Evolutionary conservation across 2,797 vertebrate genomes (phyloP), one percentile per base, ranked within the genome.

Genomic region (Sebastes cheni): DNA sequence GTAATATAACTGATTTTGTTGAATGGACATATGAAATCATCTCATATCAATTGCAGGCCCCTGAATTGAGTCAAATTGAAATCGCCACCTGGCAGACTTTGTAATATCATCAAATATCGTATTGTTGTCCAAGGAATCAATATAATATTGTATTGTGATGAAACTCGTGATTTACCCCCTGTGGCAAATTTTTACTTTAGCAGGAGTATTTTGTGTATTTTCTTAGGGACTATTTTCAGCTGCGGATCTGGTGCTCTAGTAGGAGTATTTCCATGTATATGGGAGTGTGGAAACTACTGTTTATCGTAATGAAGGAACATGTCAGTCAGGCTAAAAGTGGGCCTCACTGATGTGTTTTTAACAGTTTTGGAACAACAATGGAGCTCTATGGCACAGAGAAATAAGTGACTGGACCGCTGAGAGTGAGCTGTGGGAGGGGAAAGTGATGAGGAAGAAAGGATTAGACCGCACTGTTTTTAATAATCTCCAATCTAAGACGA

Each of bases 401-500:
- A 59, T n/a, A 27, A 59, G 34, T 66, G 69, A 81, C 60, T 73
- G 67, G 39, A 74, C 50, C 11, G 8, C 71, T 75, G 39, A 32
- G 30, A 54, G 62, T 2, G 14, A 77, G 22, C 60, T 52, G 52
- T 50, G 69, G 73, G 61, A 76, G 23, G 20, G 54, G 58, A 72
- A 58, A 64, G 60, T 65, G 30, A 71, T 50, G 52, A 79, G 56
- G 58, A 75, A 62, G 54, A 73, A 67, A 65, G 74, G 83, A 91
- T 92, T 82, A 89, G 72, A 84, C 34, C 69, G 29, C 69, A 22
- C 32, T 81, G 79, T 59, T 79, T 83, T 86, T 82, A 77, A 89
- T 87, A 80, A 88, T 92, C 82, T 89, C 74, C 73, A 86, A 87
- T 91, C 82, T 65, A 71, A 86, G 82, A 78, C 61, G 67, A 86